Conservation (phyloP, 1,140 invertebrate species). For the Hypsibius dujardini region DNA sequence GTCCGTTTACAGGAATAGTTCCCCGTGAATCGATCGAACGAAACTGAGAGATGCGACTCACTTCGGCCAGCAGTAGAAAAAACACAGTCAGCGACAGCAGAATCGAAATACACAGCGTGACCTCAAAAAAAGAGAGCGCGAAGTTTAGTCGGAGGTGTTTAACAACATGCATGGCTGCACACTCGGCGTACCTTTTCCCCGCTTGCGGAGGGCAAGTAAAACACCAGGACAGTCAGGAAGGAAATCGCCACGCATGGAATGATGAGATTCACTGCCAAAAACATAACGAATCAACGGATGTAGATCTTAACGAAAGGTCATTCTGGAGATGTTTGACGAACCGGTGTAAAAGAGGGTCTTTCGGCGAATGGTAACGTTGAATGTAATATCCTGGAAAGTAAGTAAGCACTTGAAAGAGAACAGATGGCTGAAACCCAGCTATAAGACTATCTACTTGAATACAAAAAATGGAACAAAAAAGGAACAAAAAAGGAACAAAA, state of each 20-base stretch:
- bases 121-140: slow-evolving; percentile 13
- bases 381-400: slow-evolving; percentile 63
- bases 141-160: not conserved
- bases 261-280: slow-evolving; percentile 63
- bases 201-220: slow-evolving; percentile 40
- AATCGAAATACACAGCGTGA: slow-evolving; percentile 40
- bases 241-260: slow-evolving; percentile 82
- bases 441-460: too few relatives aligned
- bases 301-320: too few relatives aligned
- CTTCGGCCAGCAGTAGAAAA: slow-evolving; percentile 78
- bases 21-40: too few relatives aligned
- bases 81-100: slow-evolving; percentile 56
- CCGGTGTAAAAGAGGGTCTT: slow-evolving; percentile 35
- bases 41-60: slow-evolving; percentile 16
- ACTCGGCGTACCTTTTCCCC: slow-evolving; percentile 35
- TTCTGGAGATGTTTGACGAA: not conserved
- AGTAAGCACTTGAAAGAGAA: slow-evolving; percentile 20
- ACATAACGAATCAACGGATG: not conserved
- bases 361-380: slow-evolving; percentile 52
- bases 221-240: slow-evolving; percentile 60
- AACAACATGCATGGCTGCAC: not conserved
- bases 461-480: too few relatives aligned
- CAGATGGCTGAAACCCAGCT: too few relatives aligned
- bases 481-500: too few relatives aligned
- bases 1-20: too few relatives aligned